Percentiles rank a stretch among this genome's conserved stretches.
These are phyloP conservation scores for Oxyura jamaicensis DNA, from an alignment of 2,113 vertebrate species.

Conservation along the genomic window DNA sequence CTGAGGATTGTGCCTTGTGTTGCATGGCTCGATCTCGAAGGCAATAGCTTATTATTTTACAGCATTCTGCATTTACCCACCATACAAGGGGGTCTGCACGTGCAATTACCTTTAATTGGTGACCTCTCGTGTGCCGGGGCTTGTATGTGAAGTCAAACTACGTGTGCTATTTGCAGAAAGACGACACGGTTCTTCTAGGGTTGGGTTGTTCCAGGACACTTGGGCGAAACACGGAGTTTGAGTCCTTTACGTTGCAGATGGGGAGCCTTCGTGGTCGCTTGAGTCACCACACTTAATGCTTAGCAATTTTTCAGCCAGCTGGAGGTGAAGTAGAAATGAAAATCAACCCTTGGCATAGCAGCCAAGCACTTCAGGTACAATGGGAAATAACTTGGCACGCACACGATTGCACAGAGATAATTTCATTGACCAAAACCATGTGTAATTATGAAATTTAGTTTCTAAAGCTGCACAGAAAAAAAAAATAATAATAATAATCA, in stretches of 20 bases:
- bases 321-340: not conserved
- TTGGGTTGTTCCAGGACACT: not conserved
- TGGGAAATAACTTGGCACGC: not conserved
- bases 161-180: not conserved
- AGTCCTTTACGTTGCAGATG: not conserved
- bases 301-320: not conserved
- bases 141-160: too few species aligned
- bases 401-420: not conserved
- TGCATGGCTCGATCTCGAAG: not conserved
- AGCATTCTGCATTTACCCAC: not conserved
- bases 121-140: not conserved
- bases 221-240: rapidly evolving
- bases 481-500: not conserved
- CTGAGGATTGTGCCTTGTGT: rapidly evolving
- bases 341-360: not conserved
- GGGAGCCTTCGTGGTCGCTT: not conserved
- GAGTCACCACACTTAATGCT: not conserved
- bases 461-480: not conserved
- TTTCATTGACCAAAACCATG: not conserved
- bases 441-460: not conserved
- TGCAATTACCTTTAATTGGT: not conserved
- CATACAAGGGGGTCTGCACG: rapidly evolving
- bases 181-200: too few species aligned
- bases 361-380: not conserved
- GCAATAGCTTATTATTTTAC: not conserved